phyloP scores from a whole-genome alignment of 2,113 vertebrate species.

The Passerina amoena region DNA sequence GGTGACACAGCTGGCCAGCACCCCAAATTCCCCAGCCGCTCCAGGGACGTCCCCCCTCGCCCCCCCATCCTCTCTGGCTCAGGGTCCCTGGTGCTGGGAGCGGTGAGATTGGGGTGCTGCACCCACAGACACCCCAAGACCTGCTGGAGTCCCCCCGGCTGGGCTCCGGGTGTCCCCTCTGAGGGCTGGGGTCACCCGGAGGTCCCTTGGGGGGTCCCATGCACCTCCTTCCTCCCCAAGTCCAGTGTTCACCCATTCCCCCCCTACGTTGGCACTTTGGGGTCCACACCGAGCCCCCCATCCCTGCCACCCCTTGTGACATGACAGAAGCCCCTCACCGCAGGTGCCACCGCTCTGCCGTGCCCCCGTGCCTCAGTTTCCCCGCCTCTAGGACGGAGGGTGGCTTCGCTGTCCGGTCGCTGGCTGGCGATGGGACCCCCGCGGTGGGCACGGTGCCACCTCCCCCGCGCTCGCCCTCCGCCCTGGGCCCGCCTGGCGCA shows the following conservation, averaged over 20 bases:
- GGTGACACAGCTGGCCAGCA: background rate
- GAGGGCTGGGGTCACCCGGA: background rate
- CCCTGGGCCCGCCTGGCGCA: background rate
- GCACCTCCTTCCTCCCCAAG: background rate
- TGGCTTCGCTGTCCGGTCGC: background rate
- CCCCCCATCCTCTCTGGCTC: background rate
- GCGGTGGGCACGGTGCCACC: background rate
- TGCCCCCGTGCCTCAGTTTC: background rate
- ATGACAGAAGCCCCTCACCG: background rate
- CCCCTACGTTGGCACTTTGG: background rate
- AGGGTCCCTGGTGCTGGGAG: background rate
- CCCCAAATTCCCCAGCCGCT: background rate
- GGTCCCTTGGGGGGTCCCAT: background rate
- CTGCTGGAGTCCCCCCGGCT: background rate
- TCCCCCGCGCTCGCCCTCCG: background rate
- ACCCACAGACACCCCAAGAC: background rate
- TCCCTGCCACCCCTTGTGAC: background rate
- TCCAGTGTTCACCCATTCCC: background rate
- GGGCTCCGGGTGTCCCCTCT: background rate
- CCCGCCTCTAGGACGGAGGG: background rate
- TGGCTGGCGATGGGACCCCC: background rate
- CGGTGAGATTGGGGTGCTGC: background rate
- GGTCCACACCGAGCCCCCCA: background rate
- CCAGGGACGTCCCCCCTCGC: too few relatives aligned
- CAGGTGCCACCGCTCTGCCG: background rate